phyloP scores from a whole-genome alignment of 2,113 vertebrate genomes.

The Hyaena hyaena region DNA sequence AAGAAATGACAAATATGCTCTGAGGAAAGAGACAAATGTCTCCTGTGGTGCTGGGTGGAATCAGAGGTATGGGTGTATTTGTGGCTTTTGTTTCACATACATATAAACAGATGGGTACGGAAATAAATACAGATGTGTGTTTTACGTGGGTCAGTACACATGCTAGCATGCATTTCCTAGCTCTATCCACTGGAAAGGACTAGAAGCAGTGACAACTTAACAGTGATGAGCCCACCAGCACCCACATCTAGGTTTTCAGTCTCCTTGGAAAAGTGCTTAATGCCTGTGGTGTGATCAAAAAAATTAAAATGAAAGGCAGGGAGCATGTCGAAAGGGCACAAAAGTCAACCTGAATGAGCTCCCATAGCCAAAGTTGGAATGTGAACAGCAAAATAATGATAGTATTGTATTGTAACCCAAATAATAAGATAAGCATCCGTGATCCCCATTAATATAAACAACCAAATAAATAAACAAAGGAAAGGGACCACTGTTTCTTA shows the following conservation, averaged over 20 bases:
- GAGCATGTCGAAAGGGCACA: background rate
- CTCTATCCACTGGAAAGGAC: background rate
- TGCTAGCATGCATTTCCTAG: background rate
- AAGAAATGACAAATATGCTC: background rate
- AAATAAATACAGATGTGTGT: background rate
- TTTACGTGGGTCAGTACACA: background rate
- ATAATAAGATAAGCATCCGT: background rate
- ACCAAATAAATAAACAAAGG: background rate
- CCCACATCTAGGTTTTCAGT: background rate
- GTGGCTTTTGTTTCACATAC: background rate
- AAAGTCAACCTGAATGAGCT: background rate
- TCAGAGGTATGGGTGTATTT: no score
- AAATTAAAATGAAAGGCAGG: background rate
- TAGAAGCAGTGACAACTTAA: background rate
- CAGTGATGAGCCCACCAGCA: background rate
- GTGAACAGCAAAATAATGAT: background rate
- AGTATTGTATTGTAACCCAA: background rate
- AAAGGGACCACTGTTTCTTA: background rate
- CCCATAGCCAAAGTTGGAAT: background rate
- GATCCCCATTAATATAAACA: background rate
- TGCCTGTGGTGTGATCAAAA: background rate
- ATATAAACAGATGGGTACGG: background rate
- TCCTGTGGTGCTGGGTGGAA: background rate
- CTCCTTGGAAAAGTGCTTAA: background rate
- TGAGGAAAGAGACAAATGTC: background rate